phyloP scores from a whole-genome alignment of 2,888 invertebrate species.

The Nyleta sp. region DNA sequence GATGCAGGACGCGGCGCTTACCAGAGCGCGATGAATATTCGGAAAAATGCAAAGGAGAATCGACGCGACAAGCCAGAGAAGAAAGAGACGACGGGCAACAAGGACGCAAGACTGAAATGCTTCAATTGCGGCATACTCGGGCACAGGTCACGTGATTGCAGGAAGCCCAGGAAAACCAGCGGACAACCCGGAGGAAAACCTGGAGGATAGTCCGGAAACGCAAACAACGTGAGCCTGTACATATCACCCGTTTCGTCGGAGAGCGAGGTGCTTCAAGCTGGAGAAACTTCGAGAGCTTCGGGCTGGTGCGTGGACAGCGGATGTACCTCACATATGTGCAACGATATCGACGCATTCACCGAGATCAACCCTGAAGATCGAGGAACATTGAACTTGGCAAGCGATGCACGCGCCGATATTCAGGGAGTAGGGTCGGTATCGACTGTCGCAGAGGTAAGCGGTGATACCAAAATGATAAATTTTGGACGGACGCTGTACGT shows the following conservation, averaged over 20 bases:
- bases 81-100: neutral
- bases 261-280: neutral
- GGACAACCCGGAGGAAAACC: neutral
- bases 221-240: neutral
- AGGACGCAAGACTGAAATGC: neutral
- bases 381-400: slow-evolving; percentile 39
- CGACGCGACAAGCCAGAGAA: neutral
- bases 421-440: neutral
- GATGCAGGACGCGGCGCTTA: neutral
- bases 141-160: slow-evolving; percentile 33
- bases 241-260: neutral
- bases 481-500: slow-evolving; percentile 10
- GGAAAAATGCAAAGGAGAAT: neutral
- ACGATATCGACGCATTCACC: slow-evolving; percentile 32
- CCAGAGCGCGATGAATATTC: neutral
- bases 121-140: slow-evolving; percentile 21
- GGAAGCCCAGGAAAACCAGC: slow-evolving; percentile 10
- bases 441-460: neutral
- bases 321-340: slow-evolving; percentile 50
- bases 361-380: slow-evolving; percentile 11
- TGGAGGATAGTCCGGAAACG: neutral
- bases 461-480: neutral
- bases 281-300: neutral
- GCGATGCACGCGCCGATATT: slow-evolving; percentile 1
- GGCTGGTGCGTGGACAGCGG: slow-evolving; percentile 59